Evolutionary conservation across 2,888 invertebrate species (phyloP), one percentile per base, ranked within the genome.

Genomic region (Adelphocoris suturalis): DNA sequence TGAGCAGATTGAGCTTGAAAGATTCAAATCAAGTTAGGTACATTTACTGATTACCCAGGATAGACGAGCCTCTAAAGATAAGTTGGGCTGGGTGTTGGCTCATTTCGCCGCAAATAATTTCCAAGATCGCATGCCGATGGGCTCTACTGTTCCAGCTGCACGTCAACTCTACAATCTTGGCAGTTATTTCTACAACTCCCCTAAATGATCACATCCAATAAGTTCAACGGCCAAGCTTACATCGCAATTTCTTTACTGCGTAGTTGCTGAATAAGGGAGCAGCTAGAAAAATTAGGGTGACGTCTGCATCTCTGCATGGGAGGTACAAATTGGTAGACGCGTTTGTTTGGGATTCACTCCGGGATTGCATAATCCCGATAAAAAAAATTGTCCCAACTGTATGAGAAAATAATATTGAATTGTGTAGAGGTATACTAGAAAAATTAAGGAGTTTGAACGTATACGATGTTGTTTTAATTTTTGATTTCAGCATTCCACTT

Each of bases 111-210:
- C 68, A 7, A 68, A 68, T 27, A 0, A 68, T 68, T 68, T 68
- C 27, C 68, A 5, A 23, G 68, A 68, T 68, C 27, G 68, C 68
- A 68, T 68, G 68, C 23, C 68, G 68, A 68, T 68, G 23, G 68
- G 68, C 27, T 23, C 23, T 68, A 68, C 57, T 23, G 23, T 9
- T 13, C 68, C 19, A 19, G 68, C 23, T 12, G 27, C 68, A 68
- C 68, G 68, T 68, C 68, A 68, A 68, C 68, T 23, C 23, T 23
- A 68, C 19, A 23, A 68, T 68, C 23, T 3, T 12, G 23, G 68
- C 12, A 68, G 68, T 68, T 23, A 7, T 68, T 23, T 3, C 68
- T n/a, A n/a, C 19, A 14, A 14, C 52, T n/a, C n/a, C n/a, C n/a
- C 57, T 16, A n/a, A n/a, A n/a, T 57, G 19, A 57, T 57, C 57